Conservation (phyloP, 1,140 invertebrate genomes). For the Drosophila carrolli region DNA sequence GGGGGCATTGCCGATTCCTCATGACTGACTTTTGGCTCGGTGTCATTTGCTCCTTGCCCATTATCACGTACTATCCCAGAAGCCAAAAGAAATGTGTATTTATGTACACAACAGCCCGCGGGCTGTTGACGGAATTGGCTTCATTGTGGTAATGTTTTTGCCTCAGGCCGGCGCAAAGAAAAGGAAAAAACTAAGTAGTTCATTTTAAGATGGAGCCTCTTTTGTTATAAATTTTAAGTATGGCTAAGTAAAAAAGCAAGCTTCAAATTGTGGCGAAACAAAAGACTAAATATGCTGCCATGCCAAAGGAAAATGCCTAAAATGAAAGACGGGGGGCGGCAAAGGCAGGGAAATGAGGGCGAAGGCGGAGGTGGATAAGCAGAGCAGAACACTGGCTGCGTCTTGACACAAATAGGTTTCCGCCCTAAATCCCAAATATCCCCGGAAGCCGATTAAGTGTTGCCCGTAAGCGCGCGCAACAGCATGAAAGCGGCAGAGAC, state of each 20-base stretch:
- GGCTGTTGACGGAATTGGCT: conserved; percentile 70
- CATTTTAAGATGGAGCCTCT: conserved; percentile 67
- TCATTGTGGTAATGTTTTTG: conserved; percentile 77
- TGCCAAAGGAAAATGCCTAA: conserved; percentile 71
- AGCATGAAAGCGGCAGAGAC: conserved; percentile 65
- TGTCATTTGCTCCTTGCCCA: conserved; percentile 76
- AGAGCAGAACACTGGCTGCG: conserved; percentile 57
- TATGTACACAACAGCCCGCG: conserved; percentile 43
- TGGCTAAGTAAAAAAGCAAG: conserved; percentile 79
- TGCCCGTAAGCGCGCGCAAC: conserved; percentile 77
- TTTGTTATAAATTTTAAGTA: conserved; percentile 82
- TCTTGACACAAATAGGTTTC: conserved; percentile 83
- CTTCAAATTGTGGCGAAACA: conserved; percentile 78
- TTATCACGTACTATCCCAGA: conserved; percentile 73
- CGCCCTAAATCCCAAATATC: conserved; percentile 82
- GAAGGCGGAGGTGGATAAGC: conserved; percentile 14
- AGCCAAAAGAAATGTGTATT: conserved; percentile 32
- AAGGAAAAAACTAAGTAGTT: conserved; percentile 70
- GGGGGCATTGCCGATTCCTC: conserved; percentile 46
- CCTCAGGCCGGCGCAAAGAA: conserved; percentile 23
- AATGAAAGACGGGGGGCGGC: conserved; percentile 62
- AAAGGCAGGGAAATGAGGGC: conserved; percentile 34
- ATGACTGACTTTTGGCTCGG: conserved; percentile 70
- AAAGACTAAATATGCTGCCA: conserved; percentile 64
- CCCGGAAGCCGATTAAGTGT: conserved; percentile 83